Percentiles rank a stretch among this genome's conserved stretches.
phyloP scores from a whole-genome alignment of 2,888 invertebrate genomes.

The Hololepta plana region DNA sequence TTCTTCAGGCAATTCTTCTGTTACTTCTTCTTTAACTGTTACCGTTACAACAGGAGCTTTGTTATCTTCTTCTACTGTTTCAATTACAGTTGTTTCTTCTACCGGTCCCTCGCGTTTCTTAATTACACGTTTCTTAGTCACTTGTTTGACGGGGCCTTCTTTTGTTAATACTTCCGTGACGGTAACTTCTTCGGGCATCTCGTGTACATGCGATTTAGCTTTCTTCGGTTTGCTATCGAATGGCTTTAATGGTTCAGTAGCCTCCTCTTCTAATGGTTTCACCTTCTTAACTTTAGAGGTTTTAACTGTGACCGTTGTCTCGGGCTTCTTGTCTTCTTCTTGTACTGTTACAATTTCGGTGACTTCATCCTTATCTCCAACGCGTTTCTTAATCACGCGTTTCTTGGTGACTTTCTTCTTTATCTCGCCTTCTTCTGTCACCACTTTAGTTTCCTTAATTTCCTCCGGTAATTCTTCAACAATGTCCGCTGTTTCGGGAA shows the following conservation, averaged over 20 bases:
- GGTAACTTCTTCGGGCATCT: conserved; percentile 17
- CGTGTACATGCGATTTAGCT: conserved; percentile 13
- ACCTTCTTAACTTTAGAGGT: conserved; percentile 5
- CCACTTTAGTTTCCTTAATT: conserved; percentile 6
- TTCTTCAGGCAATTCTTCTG: conserved; percentile 26
- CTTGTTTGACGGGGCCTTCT: conserved; percentile 16
- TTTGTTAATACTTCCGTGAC: conserved; percentile 14
- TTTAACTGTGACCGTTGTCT: conserved; percentile 15
- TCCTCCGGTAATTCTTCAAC: conserved; percentile 13
- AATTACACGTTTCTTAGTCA: conserved; percentile 18
- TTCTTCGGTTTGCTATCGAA: conserved; percentile 6
- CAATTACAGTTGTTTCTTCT: conserved; percentile 21
- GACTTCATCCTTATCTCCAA: conserved; percentile 14
- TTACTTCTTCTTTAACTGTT: no score
- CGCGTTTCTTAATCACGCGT: conserved; percentile 16
- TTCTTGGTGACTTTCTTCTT: conserved; percentile 16
- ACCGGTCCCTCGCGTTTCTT: conserved; percentile 19
- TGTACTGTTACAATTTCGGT: conserved; percentile 17
- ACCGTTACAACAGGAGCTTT: conserved; percentile 28
- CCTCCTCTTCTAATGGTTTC: conserved; percentile 7
- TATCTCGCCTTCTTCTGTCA: conserved; percentile 8
- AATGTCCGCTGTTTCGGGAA: conserved; percentile 7
- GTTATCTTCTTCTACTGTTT: conserved; percentile 15
- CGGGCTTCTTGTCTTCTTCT: conserved; percentile 18
- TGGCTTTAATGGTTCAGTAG: conserved; percentile 1